These are phyloP conservation scores for Ormyrus nitidulus DNA, from an alignment of 2,888 invertebrate genomes.

Conservation along the genomic window DNA sequence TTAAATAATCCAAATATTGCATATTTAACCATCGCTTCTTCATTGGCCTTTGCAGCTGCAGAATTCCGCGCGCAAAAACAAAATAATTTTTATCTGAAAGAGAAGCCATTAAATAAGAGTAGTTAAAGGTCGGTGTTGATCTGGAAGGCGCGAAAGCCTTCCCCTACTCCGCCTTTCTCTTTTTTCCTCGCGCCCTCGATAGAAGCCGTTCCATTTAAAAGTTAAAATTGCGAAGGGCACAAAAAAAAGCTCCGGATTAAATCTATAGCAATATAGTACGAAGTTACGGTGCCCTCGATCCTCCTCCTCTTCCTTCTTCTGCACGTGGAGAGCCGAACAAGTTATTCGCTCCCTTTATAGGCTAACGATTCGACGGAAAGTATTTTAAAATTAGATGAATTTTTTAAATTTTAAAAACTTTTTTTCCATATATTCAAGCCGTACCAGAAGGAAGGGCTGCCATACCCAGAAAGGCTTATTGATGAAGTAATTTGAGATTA, in stretches of 20 bases:
- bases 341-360: slow-evolving; percentile 31
- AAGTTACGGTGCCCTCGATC: slow-evolving; percentile 16
- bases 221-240: slow-evolving; percentile 55
- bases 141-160: slow-evolving; percentile 37
- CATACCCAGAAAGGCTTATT: no score
- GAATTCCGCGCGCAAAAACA: neutral
- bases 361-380: slow-evolving; percentile 31
- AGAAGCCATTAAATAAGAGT: slow-evolving; percentile 38
- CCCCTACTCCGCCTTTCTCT: neutral
- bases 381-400: slow-evolving; percentile 40
- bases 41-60: neutral
- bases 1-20: slow-evolving; percentile 3
- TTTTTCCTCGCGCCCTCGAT: slow-evolving; percentile 12
- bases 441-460: neutral
- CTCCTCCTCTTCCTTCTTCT: neutral
- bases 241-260: slow-evolving; percentile 30
- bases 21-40: slow-evolving; percentile 14
- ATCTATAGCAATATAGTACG: slow-evolving; percentile 32
- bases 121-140: slow-evolving; percentile 33
- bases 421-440: slow-evolving; percentile 15
- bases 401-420: slow-evolving; percentile 5
- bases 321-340: neutral
- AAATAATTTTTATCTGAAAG: slow-evolving; percentile 19
- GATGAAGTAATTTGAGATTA: no score
- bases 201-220: slow-evolving; percentile 51